Percentiles rank a stretch among this genome's conserved stretches.
phyloP scores from a whole-genome alignment of 92 coral and sea anemone genomes.

The Epizoanthus stellaris region DNA sequence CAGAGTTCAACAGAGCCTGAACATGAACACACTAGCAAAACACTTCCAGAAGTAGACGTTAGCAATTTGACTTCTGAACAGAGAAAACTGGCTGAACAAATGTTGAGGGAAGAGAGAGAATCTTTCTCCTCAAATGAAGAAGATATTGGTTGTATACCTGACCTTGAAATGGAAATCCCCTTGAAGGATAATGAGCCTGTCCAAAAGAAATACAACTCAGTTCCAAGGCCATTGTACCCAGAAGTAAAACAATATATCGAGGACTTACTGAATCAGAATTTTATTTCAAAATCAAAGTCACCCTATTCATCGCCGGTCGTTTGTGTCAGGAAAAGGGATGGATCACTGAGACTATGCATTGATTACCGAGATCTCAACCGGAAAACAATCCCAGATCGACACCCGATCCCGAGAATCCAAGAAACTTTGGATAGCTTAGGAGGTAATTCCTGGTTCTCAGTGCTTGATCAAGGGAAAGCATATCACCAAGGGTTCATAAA shows the following conservation, averaged over 20 bases:
- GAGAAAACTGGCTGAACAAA: conserved; percentile 3
- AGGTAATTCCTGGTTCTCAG: conserved; percentile 56
- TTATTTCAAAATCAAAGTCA: conserved; percentile 52
- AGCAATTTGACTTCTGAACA: conserved; percentile 28
- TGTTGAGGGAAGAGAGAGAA: conserved; percentile 56
- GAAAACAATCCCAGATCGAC: conserved; percentile 52
- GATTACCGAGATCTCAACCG: conserved; percentile 59
- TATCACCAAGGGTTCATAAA: conserved; percentile 52
- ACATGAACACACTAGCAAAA: conserved; percentile 3
- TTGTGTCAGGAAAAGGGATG: conserved; percentile 58
- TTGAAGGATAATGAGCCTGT: conserved; percentile 32
- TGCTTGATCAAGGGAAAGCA: conserved; percentile 51
- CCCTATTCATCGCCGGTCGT: conserved; percentile 55
- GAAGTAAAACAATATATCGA: conserved; percentile 58
- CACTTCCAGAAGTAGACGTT: conserved; percentile 15
- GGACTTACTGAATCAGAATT: conserved; percentile 55
- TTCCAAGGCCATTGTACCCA: conserved; percentile 50
- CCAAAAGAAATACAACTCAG: conserved; percentile 40
- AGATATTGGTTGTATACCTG: conserved; percentile 58
- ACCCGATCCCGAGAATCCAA: conserved; percentile 55
- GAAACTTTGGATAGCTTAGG: conserved; percentile 61
- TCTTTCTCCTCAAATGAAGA: conserved; percentile 51
- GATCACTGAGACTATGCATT: conserved; percentile 51
- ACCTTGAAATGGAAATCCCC: conserved; percentile 45
- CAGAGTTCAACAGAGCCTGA: conserved; percentile 15